A percentile compares a stretch with the other conserved stretches of the same genome.
Conservation (phyloP, 2,797 vertebrate genomes). For the Pachyuromys duprasi region DNA sequence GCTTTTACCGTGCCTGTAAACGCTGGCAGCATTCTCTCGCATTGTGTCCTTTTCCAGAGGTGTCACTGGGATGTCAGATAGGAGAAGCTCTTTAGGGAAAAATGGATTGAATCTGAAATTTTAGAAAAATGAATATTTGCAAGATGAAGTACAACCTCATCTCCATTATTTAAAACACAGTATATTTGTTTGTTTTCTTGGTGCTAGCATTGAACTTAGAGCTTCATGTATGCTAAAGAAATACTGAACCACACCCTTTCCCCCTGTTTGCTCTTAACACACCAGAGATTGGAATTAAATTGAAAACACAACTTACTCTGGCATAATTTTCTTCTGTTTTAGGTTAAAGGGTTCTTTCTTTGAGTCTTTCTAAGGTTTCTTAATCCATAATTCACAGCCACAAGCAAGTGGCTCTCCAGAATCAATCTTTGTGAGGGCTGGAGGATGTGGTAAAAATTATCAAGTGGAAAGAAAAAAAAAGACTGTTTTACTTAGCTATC, state of each 20-base stretch:
- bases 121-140: conserved; percentile 41
- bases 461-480: not conserved
- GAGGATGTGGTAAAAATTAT: not conserved
- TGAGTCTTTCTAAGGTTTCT: conserved; percentile 7
- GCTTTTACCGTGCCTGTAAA: not conserved
- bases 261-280: not conserved
- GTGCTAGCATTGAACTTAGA: not conserved
- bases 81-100: conserved; percentile 1
- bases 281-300: conserved; percentile 16
- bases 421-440: not conserved
- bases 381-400: not conserved
- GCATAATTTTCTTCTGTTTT: conserved; percentile 7
- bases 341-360: not conserved
- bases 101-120: not conserved
- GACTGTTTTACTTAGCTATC: not conserved
- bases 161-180: not conserved
- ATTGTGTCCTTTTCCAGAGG: not conserved
- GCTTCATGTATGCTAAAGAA: not conserved
- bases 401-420: conserved; percentile 17
- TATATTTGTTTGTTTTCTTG: not conserved
- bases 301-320: not conserved
- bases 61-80: not conserved
- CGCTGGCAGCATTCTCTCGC: not conserved
- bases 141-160: not conserved
- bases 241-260: not conserved